A percentile compares a stretch with the other conserved stretches of the same genome.
phyloP scores from a whole-genome alignment of 2,113 vertebrate genomes.

The Oncorhynchus mykiss region DNA sequence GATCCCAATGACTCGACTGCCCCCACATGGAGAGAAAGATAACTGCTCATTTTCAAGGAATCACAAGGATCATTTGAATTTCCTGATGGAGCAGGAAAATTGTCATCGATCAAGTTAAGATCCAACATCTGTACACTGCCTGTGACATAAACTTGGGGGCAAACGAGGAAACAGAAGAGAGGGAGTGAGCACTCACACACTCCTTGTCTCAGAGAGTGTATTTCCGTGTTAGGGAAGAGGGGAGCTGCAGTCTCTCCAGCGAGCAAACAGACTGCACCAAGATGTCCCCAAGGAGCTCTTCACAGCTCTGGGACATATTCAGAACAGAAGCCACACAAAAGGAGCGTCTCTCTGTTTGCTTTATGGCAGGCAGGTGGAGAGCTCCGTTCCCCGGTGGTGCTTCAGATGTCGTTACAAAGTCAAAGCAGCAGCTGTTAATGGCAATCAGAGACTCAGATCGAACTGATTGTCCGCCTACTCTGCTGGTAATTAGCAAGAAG shows the following conservation, averaged over 20 bases:
- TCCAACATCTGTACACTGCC: no score
- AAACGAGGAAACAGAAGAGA: no score
- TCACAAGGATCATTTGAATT: no score
- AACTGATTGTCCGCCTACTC: neutral
- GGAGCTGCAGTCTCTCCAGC: neutral
- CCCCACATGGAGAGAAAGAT: no score
- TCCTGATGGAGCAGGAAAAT: no score
- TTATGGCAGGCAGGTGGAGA: slow-evolving; percentile 5
- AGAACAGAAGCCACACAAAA: no score
- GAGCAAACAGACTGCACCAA: neutral
- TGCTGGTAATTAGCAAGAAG: neutral
- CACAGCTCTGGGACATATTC: neutral
- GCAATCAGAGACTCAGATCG: slow-evolving; percentile 50
- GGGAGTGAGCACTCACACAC: neutral
- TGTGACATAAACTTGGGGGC: no score
- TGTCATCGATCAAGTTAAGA: no score
- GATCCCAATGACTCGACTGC: no score
- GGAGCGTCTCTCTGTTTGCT: neutral
- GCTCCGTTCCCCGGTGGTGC: slow-evolving; percentile 8
- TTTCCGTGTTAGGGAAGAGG: slow-evolving; percentile 2
- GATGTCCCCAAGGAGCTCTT: slow-evolving; percentile 14
- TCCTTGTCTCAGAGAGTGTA: neutral
- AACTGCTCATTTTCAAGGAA: no score
- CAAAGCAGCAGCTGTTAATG: slow-evolving; percentile 53
- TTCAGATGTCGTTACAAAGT: slow-evolving; percentile 51